These are phyloP conservation scores for Temnothorax curvispinosus DNA, from an alignment of 1,140 invertebrate species.

Conservation along the genomic window DNA sequence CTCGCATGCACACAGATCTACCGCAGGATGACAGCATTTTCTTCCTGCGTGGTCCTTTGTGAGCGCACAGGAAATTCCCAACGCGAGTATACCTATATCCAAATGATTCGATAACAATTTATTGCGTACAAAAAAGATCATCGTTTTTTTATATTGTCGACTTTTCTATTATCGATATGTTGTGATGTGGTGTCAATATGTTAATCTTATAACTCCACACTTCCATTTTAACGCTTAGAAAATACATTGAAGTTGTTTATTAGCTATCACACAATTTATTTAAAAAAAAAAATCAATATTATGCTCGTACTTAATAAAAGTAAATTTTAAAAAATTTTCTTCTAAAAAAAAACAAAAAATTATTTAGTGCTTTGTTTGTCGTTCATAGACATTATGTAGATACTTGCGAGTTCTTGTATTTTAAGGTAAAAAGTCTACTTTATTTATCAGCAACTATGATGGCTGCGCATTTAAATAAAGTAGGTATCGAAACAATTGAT, in stretches of 20 bases:
- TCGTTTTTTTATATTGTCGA: neutral
- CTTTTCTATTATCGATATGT: neutral
- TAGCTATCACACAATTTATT: neutral
- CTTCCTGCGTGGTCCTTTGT: slow-evolving; percentile 37
- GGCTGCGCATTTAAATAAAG: neutral
- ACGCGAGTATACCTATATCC: neutral
- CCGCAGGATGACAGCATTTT: slow-evolving; percentile 18
- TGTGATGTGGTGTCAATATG: neutral
- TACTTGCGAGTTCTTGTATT: neutral
- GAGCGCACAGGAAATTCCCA: slow-evolving; percentile 33
- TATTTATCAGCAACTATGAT: neutral
- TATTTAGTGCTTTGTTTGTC: neutral
- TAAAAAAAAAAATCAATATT: neutral
- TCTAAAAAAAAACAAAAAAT: neutral
- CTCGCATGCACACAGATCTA: neutral
- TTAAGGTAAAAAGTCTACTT: neutral
- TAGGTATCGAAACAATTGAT: neutral
- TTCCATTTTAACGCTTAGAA: neutral
- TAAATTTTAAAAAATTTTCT: neutral
- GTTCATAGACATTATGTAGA: neutral
- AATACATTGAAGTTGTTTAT: too few species aligned
- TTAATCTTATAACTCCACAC: neutral
- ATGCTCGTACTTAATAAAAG: neutral
- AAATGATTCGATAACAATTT: slow-evolving; percentile 3
- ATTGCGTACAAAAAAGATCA: neutral